phyloP scores from a whole-genome alignment of 2,113 vertebrate species.

The Ardeotis arabs region DNA sequence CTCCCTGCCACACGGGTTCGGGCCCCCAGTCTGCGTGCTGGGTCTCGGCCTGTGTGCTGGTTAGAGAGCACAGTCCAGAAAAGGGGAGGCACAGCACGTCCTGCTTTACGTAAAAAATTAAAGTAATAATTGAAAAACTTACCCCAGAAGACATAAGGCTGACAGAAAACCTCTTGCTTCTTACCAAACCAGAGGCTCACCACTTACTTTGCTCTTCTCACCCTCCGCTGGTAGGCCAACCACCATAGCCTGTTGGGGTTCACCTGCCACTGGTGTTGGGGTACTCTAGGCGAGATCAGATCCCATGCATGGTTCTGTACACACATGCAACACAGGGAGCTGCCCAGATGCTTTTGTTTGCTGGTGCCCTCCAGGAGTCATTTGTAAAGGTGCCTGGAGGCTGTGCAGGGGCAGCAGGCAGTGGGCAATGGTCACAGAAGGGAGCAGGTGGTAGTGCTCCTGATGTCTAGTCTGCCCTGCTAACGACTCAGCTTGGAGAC shows the following conservation, averaged over 20 bases:
- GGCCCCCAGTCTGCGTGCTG: neutral
- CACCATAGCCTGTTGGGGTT: neutral
- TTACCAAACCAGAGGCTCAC: neutral
- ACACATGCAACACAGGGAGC: fast-evolving
- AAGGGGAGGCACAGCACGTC: fast-evolving
- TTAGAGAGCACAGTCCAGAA: neutral
- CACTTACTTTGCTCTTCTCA: neutral
- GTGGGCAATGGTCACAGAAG: neutral
- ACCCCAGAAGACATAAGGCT: neutral
- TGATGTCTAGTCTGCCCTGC: neutral
- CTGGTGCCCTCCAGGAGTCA: fast-evolving
- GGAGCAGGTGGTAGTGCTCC: fast-evolving
- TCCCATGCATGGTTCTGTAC: fast-evolving
- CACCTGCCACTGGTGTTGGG: too few relatives aligned
- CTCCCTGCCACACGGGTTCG: neutral
- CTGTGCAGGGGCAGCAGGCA: neutral
- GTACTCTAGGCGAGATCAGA: neutral
- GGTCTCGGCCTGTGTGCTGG: fast-evolving
- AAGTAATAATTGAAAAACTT: neutral
- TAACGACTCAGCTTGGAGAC: neutral
- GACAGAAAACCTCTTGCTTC: neutral
- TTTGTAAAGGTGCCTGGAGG: neutral
- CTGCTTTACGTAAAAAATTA: neutral
- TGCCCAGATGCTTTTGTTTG: neutral
- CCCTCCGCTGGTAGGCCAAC: neutral